Evolutionary conservation across 2,113 vertebrate species (phyloP), one percentile per base, ranked within the genome.

Genomic region (Ranitomeya imitator): DNA sequence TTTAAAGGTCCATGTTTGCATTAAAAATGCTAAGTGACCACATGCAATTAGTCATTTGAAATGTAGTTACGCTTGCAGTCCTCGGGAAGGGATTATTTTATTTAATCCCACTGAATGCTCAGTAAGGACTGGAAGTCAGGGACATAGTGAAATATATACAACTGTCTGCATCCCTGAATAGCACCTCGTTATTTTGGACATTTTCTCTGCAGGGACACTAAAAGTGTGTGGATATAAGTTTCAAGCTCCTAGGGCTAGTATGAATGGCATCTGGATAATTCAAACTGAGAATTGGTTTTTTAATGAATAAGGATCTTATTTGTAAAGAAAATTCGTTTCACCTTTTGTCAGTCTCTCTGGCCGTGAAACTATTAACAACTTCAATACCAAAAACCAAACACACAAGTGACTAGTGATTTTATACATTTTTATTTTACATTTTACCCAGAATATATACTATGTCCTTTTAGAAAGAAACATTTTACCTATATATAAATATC

Each of bases 21-120:
- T 61, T 81, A n/a, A n/a, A n/a, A n/a, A n/a, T n/a, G n/a, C 13
- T 55, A 23, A 73, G 45, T 31, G 15, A 51, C 37, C 65, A 73
- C 52, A 18, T 85, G 83, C 21, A 69, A 73, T 85, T 55, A 71
- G 55, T 57, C 65, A 9, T 71, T 57, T 23, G 63, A 23, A 10
- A 26, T 85, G 57, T 73, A 14, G 37, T 18, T 71, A 71, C 5
- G 14, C 3, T 26, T 55, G 51, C 61, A n/a, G 15, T 67, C 55
- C 65, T 19, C 15, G 37, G 23, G 67, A 60, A 76, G 55, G 69
- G 52, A 76, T 76, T 60, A 31, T 55, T 85, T 85, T 7, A 85
- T 76, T 85, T 85, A 85, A 74, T 76, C 83, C 65, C 59, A 60
- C 52, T 23, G 52, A 76, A 59, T 59, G 8, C 21, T 74, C 52